Percentiles rank a stretch among this genome's conserved stretches.
Conservation (phyloP, 2,113 vertebrate genomes). For the Theristicus caerulescens region DNA sequence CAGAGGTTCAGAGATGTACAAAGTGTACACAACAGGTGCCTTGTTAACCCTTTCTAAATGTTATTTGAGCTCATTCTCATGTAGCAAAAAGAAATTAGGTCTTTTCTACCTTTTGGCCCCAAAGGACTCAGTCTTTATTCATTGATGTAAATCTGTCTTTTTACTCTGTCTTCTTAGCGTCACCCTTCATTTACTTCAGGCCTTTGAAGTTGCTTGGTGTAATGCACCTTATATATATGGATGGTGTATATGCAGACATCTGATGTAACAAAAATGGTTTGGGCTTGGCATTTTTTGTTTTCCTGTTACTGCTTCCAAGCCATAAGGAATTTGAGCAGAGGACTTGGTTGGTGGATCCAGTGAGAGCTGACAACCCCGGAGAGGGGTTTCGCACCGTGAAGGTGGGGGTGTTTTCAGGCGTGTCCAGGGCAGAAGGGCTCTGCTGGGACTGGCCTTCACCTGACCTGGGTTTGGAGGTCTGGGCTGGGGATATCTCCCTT, state of each 20-base stretch:
- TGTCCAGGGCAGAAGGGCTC: background rate
- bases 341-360: background rate
- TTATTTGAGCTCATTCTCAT: background rate
- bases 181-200: background rate
- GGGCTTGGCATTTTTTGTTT: background rate
- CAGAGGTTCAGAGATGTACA: background rate
- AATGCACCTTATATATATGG: background rate
- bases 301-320: background rate
- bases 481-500: background rate
- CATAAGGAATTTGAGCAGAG: background rate
- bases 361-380: background rate
- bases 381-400: accelerated
- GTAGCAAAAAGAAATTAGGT: background rate
- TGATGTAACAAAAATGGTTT: background rate
- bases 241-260: background rate
- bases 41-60: background rate
- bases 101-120: background rate
- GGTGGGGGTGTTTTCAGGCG: accelerated
- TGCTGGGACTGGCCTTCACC: background rate
- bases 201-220: background rate
- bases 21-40: background rate
- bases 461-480: background rate
- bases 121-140: background rate
- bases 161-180: background rate
- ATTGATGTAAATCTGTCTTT: background rate